Evolutionary conservation across 2,113 vertebrate genomes (phyloP).

Genomic region (Pampusana beccarii): DNA sequence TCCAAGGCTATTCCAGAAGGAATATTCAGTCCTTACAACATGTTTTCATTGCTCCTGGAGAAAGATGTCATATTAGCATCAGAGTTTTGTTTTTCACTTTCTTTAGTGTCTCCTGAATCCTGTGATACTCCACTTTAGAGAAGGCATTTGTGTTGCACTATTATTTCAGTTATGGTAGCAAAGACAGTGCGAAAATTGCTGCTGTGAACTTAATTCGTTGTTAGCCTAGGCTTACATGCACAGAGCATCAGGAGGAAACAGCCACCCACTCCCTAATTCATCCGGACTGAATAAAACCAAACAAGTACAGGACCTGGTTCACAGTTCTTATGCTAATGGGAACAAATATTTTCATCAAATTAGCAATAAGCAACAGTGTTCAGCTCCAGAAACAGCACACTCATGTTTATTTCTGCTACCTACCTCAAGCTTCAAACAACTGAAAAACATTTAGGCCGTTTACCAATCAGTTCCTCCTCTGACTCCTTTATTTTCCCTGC

Average conservation of each 20-base stretch:
- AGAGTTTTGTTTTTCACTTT: not conserved
- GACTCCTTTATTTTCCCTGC: not conserved
- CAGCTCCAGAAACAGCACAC: not conserved
- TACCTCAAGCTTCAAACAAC: not conserved
- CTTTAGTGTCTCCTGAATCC: not conserved
- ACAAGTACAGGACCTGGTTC: not conserved
- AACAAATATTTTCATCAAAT: not conserved
- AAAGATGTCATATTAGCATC: not conserved
- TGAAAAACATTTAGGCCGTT: not conserved
- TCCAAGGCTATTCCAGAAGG: not conserved
- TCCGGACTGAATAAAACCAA: not conserved
- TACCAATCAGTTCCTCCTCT: not conserved
- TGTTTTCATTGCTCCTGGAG: not conserved
- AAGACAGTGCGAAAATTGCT: not conserved
- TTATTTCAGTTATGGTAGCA: not conserved
- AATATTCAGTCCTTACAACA: not conserved
- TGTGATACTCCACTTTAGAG: not conserved
- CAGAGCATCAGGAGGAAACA: not conserved
- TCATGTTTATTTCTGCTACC: not conserved
- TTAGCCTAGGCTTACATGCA: not conserved
- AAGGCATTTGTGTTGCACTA: not conserved
- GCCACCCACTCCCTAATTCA: not conserved
- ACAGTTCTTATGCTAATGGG: not conserved
- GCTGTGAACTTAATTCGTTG: not conserved
- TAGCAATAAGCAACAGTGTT: not conserved